Percentiles rank a stretch among this genome's conserved stretches.
Conservation (phyloP, 2,797 vertebrate species). For the Brachymystax lenok region DNA sequence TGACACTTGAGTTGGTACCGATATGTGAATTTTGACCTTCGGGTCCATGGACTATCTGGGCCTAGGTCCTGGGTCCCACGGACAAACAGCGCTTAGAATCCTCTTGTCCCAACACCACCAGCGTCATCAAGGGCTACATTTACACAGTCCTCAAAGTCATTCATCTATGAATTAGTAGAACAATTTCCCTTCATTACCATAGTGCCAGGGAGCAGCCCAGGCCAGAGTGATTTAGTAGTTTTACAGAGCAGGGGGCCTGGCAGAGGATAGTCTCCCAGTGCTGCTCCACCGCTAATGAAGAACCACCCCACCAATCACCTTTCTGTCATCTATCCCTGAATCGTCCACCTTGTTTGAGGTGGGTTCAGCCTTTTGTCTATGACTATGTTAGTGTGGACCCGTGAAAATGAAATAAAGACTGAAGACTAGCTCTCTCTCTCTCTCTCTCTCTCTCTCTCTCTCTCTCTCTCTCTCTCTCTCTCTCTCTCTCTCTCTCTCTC, state of each 20-base stretch:
- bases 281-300: slow-evolving; percentile 58
- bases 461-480: slow-evolving; percentile 4
- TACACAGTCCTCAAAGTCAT: slow-evolving; percentile 12
- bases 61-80: neutral
- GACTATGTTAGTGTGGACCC: slow-evolving; percentile 79
- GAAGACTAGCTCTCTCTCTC: slow-evolving; percentile 30
- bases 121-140: neutral
- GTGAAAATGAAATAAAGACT: slow-evolving; percentile 85
- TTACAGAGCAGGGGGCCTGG: neutral
- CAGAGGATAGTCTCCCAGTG: slow-evolving; percentile 28
- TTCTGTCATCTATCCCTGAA: slow-evolving; percentile 56
- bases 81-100: slow-evolving; percentile 27
- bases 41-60: neutral
- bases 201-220: slow-evolving; percentile 18
- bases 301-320: slow-evolving; percentile 80
- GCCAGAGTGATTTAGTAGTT: slow-evolving; percentile 34
- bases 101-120: neutral
- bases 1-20: neutral
- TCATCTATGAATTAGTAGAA: slow-evolving; percentile 32
- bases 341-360: neutral
- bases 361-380: slow-evolving; percentile 69
- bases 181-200: slow-evolving; percentile 44
- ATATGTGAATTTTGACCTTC: neutral
- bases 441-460: too few relatives aligned
- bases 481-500: too few relatives aligned